Evolutionary conservation across 2,797 vertebrate genomes (phyloP).

Genomic region (Sebastolobus alascanus): DNA sequence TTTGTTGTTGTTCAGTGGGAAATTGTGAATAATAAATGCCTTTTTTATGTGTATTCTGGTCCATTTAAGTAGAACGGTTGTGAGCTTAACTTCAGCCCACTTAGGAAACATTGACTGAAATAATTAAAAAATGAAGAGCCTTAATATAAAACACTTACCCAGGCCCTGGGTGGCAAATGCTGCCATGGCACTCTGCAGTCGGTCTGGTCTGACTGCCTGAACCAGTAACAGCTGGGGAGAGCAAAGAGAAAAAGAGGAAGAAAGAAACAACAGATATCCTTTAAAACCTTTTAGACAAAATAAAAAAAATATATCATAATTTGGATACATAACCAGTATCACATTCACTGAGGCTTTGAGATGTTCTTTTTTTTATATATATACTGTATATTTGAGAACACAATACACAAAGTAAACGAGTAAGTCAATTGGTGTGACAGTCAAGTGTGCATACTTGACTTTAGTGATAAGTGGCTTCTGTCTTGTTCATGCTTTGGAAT

Average conservation of each 20-base stretch:
- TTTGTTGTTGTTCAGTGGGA: neutral
- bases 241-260: neutral
- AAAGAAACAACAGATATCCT: neutral
- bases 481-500: constrained; percentile 16
- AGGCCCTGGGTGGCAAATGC: constrained; percentile 90
- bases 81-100: neutral
- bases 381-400: constrained; percentile 4
- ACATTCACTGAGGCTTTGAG: neutral
- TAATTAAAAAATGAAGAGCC: neutral
- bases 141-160: constrained; percentile 84
- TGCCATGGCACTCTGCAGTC: constrained; percentile 94
- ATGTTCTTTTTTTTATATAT: neutral
- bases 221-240: constrained; percentile 89
- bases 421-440: neutral
- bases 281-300: constrained; percentile 9
- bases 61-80: neutral
- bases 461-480: neutral
- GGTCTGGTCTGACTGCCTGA: constrained; percentile 93
- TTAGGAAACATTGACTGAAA: neutral
- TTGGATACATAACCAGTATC: neutral
- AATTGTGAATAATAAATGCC: constrained; percentile 8
- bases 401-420: constrained; percentile 1
- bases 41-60: neutral
- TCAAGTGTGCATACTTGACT: constrained; percentile 2
- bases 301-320: neutral